Evolutionary conservation across 1,140 invertebrate genomes (phyloP), one percentile per base, ranked within the genome.

Genomic region (Brachystomella parvula): DNA sequence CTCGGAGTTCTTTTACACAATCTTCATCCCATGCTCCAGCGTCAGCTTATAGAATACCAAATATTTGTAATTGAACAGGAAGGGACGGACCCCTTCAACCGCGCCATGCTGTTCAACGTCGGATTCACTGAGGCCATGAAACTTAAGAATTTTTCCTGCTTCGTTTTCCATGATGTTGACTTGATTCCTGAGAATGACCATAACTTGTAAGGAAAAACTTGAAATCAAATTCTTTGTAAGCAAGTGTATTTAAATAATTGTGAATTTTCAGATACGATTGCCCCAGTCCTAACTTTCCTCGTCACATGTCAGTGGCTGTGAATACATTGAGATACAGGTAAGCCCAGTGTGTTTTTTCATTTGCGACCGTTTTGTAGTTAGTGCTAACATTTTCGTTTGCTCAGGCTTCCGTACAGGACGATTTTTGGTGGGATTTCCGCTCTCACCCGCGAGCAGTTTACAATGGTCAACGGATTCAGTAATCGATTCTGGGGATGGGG

Each of bases 401-500:
- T 29, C 57, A 59, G 57, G 31, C 64, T 73, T 39, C 72, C 72
- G 2, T 73, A 73, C 29, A 65, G 64, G 62, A 69, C 69, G 0
- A 28, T 73, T 21, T 73, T 73, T 49, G 72, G 72, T 2, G 72
- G 72, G n/a, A 69, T 73, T 30, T 69, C 72, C 0, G 90, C 91
- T 1, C 84, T 96, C 80, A 89, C 84, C 0, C 82, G 83, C 58
- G 83, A 87, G 68, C 91, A 94, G 73, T 92, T 94, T 76, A 80
- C 83, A 66, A 80, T 85, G 58, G 85, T 94, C 0, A 95, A 94
- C 76, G 92, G 92, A 0, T 95, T 93, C 81, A 91, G 89, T 31
- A 95, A 95, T 76, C 86, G 87, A 35, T 95, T 89, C 78, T 94
- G 90, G 87, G 92, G 91, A 12, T 94, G 91, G 91, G 92, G 92